phyloP scores from a whole-genome alignment of 2,113 vertebrate genomes.

The Solea solea region DNA sequence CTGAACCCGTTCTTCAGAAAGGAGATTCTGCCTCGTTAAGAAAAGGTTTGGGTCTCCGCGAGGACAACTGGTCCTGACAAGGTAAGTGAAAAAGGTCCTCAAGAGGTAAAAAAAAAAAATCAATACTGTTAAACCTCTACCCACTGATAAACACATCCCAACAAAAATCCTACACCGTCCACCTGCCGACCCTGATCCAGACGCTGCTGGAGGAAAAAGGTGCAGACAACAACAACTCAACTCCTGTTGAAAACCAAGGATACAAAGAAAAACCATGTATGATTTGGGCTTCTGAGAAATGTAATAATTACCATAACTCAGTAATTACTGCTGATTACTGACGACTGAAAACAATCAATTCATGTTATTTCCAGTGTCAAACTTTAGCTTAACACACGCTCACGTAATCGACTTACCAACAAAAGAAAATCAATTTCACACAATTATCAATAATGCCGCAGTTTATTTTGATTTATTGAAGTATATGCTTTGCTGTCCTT shows the following conservation, averaged over 20 bases:
- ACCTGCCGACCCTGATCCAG: background rate
- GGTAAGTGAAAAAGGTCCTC: too few species aligned
- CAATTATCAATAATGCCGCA: slow-evolving; percentile 27
- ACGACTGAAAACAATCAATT: slow-evolving; percentile 35
- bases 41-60: too few species aligned
- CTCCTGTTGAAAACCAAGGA: too few species aligned
- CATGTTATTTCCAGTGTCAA: slow-evolving; percentile 19
- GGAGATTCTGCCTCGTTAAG: too few species aligned
- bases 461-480: slow-evolving; percentile 25
- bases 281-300: slow-evolving; percentile 18
- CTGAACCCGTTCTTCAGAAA: too few species aligned
- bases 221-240: too few species aligned
- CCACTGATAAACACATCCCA: too few species aligned
- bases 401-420: slow-evolving; percentile 32
- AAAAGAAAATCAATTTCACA: slow-evolving; percentile 35
- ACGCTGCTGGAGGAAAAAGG: background rate
- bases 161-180: too few species aligned
- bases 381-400: slow-evolving; percentile 20
- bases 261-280: too few species aligned
- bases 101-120: too few species aligned
- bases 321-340: slow-evolving; percentile 40
- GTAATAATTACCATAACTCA: slow-evolving; percentile 29
- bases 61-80: too few species aligned
- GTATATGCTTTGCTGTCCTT: slow-evolving; percentile 20
- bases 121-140: too few species aligned